These are phyloP conservation scores for Ranitomeya variabilis DNA, from an alignment of 2,113 vertebrate genomes.

Conservation along the genomic window DNA sequence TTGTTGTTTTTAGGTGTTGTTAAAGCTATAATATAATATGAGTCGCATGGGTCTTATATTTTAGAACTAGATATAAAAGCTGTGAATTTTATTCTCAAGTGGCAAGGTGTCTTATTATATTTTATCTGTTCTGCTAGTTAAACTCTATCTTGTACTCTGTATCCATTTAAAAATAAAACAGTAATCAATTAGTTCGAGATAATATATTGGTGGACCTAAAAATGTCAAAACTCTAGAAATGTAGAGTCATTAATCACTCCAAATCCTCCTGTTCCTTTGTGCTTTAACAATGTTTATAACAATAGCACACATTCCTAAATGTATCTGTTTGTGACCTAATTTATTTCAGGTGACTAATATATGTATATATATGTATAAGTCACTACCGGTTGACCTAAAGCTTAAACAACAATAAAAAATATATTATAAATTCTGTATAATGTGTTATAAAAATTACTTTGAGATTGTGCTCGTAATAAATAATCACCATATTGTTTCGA, in stretches of 20 bases:
- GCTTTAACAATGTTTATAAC: constrained; percentile 45
- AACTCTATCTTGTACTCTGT: neutral
- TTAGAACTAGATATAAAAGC: constrained; percentile 70
- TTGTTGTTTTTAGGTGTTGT: constrained; percentile 70
- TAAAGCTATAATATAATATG: constrained; percentile 64
- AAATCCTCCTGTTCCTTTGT: constrained; percentile 51
- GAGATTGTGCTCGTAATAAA: neutral
- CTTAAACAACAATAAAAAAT: neutral
- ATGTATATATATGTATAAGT: neutral
- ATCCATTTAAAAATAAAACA: constrained; percentile 4
- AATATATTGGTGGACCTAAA: constrained; percentile 30
- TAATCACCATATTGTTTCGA: too few relatives aligned
- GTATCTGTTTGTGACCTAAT: constrained; percentile 39
- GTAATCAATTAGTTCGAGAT: constrained; percentile 46
- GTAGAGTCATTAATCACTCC: constrained; percentile 24
- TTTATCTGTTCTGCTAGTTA: constrained; percentile 59
- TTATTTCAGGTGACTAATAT: neutral
- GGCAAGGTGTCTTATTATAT: constrained; percentile 66
- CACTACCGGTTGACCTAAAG: neutral
- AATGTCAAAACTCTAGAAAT: constrained; percentile 30
- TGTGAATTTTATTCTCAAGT: constrained; percentile 4
- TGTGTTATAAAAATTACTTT: neutral
- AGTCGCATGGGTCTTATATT: constrained; percentile 67
- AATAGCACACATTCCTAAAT: neutral
- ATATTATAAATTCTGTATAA: neutral